These are phyloP conservation scores for Heliangelus exortis DNA, from an alignment of 2,797 vertebrate genomes.

Conservation along the genomic window DNA sequence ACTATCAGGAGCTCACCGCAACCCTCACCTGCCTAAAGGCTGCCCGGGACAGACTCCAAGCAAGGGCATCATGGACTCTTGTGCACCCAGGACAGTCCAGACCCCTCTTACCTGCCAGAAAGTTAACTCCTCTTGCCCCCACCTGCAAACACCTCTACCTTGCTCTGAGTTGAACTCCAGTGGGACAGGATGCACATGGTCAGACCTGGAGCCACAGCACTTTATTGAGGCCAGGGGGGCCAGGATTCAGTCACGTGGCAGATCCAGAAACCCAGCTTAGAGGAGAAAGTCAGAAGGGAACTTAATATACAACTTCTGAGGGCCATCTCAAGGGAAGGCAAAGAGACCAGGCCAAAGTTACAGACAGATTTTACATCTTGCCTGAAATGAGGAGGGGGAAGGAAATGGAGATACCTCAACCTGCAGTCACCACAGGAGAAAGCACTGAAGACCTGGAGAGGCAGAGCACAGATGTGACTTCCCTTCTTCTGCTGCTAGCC, in stretches of 20 bases:
- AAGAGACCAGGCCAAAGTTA: neutral
- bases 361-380: neutral
- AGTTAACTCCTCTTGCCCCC: neutral
- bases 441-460: neutral
- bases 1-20: neutral
- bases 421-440: neutral
- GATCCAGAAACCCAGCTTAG: neutral
- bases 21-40: neutral
- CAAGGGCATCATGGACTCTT: neutral
- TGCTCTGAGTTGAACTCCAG: neutral
- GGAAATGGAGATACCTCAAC: neutral
- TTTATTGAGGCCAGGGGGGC: neutral
- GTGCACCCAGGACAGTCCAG: neutral
- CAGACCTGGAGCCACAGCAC: neutral
- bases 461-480: neutral
- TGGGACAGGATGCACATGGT: accelerated
- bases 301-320: neutral
- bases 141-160: neutral
- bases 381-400: neutral
- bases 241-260: neutral
- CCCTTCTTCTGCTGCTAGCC: neutral
- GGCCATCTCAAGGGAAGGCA: neutral
- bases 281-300: neutral
- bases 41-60: neutral
- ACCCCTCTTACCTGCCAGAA: neutral